Evolutionary conservation across 64 coral and sea anemone genomes (phyloP).

Genomic region (Cladopsammia gracilis): DNA sequence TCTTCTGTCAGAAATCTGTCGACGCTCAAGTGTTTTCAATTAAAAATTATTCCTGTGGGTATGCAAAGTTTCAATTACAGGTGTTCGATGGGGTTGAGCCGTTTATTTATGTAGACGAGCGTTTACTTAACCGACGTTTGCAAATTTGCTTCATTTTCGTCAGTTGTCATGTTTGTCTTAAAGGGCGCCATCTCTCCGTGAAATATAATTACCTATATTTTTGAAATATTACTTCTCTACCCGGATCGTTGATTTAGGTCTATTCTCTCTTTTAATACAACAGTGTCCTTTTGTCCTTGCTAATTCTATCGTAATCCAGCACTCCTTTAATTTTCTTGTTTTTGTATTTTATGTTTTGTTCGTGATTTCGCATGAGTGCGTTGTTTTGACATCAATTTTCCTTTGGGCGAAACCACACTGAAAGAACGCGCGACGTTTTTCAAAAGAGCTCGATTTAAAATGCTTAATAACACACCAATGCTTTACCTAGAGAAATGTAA

Average conservation of each 20-base stretch:
- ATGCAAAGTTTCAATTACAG: neutral
- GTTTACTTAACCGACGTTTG: neutral
- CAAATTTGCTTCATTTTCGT: neutral
- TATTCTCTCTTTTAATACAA: neutral
- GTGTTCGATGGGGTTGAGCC: neutral
- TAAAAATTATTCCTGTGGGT: neutral
- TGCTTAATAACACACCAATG: no score
- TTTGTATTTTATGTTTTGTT: slow-evolving; percentile 1
- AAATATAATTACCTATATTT: neutral
- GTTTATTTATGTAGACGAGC: neutral
- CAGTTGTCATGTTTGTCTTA: neutral
- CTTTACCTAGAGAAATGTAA: neutral
- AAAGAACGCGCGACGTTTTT: neutral
- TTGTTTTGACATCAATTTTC: slow-evolving; percentile 15
- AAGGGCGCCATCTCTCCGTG: neutral
- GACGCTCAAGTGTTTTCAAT: neutral
- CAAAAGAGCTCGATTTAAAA: neutral
- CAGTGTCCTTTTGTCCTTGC: neutral
- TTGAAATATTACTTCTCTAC: neutral
- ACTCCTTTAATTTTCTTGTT: neutral
- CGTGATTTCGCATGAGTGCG: neutral
- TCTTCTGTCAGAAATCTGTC: slow-evolving; percentile 1
- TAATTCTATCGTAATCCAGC: slow-evolving; percentile 1
- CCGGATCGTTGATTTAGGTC: neutral
- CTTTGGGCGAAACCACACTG: neutral